Evolutionary conservation across 2,888 invertebrate species (phyloP).

Genomic region (Fragum sueziense): DNA sequence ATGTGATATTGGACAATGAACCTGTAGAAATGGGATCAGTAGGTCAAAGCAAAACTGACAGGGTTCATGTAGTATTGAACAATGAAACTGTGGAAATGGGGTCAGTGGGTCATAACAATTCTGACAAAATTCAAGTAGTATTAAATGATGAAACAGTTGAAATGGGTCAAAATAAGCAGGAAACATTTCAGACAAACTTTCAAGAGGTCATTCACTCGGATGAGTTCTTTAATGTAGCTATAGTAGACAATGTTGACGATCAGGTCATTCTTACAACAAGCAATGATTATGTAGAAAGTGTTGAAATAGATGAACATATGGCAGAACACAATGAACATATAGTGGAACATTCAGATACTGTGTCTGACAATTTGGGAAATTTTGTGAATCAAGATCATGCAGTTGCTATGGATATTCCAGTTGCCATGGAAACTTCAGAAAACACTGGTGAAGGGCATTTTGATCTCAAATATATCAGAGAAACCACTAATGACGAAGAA

Average conservation of each 20-base stretch:
- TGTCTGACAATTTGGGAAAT: neutral
- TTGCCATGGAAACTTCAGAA: slow-evolving; percentile 16
- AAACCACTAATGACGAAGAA: neutral
- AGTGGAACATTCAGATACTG: neutral
- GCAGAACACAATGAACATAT: too few relatives aligned
- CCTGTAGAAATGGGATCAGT: slow-evolving; percentile 62
- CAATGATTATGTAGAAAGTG: neutral
- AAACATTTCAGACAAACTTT: slow-evolving; percentile 10
- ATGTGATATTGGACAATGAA: neutral
- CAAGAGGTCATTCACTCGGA: slow-evolving; percentile 24
- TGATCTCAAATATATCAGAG: neutral
- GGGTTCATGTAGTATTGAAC: slow-evolving; percentile 75
- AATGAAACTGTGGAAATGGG: slow-evolving; percentile 65
- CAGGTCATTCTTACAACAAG: neutral
- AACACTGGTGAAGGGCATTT: neutral
- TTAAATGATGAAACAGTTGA: slow-evolving; percentile 15
- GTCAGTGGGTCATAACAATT: too few relatives aligned
- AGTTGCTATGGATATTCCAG: slow-evolving; percentile 13
- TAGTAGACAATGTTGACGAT: neutral
- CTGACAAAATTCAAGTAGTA: neutral
- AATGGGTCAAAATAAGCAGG: slow-evolving; percentile 50
- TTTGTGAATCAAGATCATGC: neutral
- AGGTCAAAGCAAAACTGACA: too few relatives aligned
- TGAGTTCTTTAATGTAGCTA: slow-evolving; percentile 4
- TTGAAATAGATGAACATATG: neutral